Conservation (phyloP, 2,113 vertebrate species). For the Camelus bactrianus region DNA sequence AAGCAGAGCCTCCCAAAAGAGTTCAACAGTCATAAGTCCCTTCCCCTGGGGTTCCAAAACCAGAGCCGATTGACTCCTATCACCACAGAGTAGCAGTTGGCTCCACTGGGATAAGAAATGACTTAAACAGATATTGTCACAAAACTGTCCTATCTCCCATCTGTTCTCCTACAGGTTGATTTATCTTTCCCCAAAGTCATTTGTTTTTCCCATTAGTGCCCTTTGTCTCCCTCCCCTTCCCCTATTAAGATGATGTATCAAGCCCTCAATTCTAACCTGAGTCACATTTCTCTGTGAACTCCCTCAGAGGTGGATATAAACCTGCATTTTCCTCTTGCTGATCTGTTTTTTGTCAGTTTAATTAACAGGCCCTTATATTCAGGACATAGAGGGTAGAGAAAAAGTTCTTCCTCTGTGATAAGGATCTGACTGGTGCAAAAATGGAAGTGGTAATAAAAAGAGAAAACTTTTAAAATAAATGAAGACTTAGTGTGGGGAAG, state of each 20-base stretch:
- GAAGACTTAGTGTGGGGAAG: neutral
- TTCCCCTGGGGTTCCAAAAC: neutral
- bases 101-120: neutral
- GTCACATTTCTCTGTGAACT: neutral
- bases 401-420: neutral
- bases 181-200: neutral
- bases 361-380: neutral
- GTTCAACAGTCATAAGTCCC: neutral
- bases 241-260: neutral
- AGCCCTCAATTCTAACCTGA: neutral
- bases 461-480: neutral
- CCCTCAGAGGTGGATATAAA: neutral
- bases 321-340: neutral
- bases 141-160: neutral
- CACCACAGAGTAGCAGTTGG: neutral
- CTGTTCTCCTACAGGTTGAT: neutral
- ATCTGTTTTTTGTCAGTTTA: too few species aligned
- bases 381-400: neutral
- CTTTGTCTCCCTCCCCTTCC: neutral
- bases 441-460: neutral
- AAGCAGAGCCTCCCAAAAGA: too few species aligned
- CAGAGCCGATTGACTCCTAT: neutral
- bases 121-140: neutral
- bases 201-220: neutral
- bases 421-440: neutral